These are phyloP conservation scores for Mythimna pallens DNA, from an alignment of 2,888 invertebrate species.

Conservation along the genomic window DNA sequence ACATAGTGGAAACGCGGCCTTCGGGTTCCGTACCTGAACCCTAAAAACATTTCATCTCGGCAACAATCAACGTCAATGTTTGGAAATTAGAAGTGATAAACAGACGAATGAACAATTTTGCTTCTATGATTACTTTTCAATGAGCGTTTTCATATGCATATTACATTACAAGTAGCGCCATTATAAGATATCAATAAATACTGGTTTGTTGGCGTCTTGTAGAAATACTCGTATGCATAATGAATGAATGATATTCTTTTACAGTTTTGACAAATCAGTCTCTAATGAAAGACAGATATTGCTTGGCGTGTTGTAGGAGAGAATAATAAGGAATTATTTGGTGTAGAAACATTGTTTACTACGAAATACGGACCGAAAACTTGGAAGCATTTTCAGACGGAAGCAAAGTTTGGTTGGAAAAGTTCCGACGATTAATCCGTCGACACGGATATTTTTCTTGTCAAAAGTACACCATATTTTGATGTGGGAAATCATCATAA, in stretches of 20 bases:
- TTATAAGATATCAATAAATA: too few species aligned
- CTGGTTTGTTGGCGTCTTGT: background rate
- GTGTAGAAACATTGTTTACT: background rate
- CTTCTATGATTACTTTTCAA: too few species aligned
- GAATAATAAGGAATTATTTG: too few species aligned
- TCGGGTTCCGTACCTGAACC: too few species aligned
- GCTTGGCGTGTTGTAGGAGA: background rate
- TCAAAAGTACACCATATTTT: background rate
- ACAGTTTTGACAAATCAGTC: constrained; percentile 16
- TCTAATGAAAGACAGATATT: background rate
- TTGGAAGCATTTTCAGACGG: background rate
- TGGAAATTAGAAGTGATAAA: too few species aligned
- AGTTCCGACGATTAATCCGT: background rate
- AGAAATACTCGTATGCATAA: background rate
- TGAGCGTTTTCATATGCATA: too few species aligned
- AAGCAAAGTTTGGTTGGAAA: background rate
- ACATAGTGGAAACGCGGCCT: too few species aligned
- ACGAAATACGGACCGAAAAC: background rate
- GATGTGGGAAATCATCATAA: too few species aligned
- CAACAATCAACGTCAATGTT: too few species aligned
- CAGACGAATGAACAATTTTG: too few species aligned
- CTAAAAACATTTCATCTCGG: too few species aligned
- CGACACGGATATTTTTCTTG: background rate
- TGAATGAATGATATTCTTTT: constrained; percentile 5
- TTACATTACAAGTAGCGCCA: too few species aligned